Evolutionary conservation across 2,888 invertebrate genomes (phyloP), one percentile per base, ranked within the genome.

Genomic region (Chalcis sispes): DNA sequence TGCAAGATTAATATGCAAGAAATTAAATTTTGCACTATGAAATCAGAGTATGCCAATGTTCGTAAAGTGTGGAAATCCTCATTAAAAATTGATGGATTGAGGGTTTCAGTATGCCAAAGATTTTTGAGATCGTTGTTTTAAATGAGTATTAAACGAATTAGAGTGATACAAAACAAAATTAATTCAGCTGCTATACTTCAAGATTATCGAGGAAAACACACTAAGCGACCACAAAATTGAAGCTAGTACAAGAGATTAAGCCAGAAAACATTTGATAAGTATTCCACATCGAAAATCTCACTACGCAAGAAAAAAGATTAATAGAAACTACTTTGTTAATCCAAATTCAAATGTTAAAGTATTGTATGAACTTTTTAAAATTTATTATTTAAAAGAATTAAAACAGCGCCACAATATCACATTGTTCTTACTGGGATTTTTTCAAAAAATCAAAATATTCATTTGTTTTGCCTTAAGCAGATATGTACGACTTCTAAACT

Each of bases 251-350:
- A 23, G 52, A 7, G 23, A 52, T 7, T 23, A 23, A 52, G 52
- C 52, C 23, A 52, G 15, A 7, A 25, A 52, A 2, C 25, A 52
- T 52, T 52, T 52, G 7, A 8, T 23, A 3, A 8, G 23, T 23
- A 52, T 48, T 18, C 48, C 48, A n/a, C 48, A 48, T n/a, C 48
- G 18, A 48, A 13, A 48, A 18, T 48, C 48, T 48, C 48, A 48
- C 18, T 48, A 48, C n/a, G 13, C 48, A 18, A 48, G n/a, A n/a
- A 48, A 48, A 48, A 48, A n/a, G n/a, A n/a, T 18, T 36, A 36
- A 10, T 36, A 13, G 48, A 13, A 48, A 13, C 5, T 48, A 48
- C n/a, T 36, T 36, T 10, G 10, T 7, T 7, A 36, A 36, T 48
- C 48, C 48, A 1, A 48, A 48, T 48, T 18, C n/a, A 18, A 48